A percentile compares a stretch with the other conserved stretches of the same genome.
phyloP scores from a whole-genome alignment of 2,797 vertebrate genomes.

The Psittacula echo region DNA sequence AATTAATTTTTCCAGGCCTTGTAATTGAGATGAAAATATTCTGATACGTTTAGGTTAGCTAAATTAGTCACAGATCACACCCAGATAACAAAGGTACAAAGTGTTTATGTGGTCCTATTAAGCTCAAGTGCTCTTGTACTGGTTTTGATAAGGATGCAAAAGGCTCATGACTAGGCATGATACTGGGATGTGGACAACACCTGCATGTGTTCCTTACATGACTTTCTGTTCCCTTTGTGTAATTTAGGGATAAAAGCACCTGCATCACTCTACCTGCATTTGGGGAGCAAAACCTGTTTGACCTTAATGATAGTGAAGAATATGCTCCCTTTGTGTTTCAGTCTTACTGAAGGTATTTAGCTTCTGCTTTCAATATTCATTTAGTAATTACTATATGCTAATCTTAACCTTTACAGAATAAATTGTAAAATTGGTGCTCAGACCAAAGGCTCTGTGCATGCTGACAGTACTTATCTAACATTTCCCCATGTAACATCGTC shows the following conservation, averaged over 20 bases:
- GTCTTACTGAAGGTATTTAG: not conserved
- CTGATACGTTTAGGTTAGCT: not conserved
- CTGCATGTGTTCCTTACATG: accelerated
- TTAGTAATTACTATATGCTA: not conserved
- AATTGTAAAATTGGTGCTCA: not conserved
- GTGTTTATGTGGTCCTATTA: not conserved
- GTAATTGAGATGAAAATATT: not conserved
- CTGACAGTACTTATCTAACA: accelerated
- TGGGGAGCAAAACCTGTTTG: not conserved
- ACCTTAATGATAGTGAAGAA: too few species aligned
- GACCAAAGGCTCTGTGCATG: not conserved
- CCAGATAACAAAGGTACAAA: not conserved
- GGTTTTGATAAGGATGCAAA: not conserved
- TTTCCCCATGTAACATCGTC: accelerated
- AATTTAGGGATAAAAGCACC: too few species aligned
- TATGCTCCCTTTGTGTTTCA: not conserved
- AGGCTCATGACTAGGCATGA: not conserved
- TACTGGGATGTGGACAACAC: too few species aligned
- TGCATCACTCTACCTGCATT: not conserved
- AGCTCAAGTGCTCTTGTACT: not conserved
- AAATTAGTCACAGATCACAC: not conserved
- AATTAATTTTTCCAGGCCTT: constrained; percentile 21
- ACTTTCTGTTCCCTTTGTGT: not conserved
- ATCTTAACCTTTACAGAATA: not conserved
- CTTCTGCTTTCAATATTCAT: not conserved